phyloP scores from a whole-genome alignment of 1,140 invertebrate species.

The Zaprionus gabonicus region DNA sequence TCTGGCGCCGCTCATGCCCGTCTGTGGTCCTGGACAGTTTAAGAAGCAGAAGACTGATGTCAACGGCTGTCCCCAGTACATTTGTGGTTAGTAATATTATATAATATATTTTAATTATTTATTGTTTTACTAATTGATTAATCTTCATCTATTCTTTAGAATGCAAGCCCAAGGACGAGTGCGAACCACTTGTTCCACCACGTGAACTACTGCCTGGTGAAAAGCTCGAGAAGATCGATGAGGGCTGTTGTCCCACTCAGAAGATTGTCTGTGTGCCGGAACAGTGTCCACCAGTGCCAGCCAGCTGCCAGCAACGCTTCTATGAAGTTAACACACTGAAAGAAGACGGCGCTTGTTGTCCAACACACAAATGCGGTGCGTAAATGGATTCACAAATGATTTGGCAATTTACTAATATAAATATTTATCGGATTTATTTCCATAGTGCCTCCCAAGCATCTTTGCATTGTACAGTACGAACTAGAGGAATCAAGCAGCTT shows the following conservation, averaged over 20 bases:
- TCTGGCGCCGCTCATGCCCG: constrained; percentile 87
- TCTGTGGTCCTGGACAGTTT: constrained; percentile 89
- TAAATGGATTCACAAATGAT: constrained; percentile 8
- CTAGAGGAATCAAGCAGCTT: constrained; percentile 85
- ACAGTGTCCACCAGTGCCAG: constrained; percentile 86
- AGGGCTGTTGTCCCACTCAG: constrained; percentile 89
- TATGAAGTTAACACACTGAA: constrained; percentile 85
- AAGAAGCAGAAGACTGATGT: constrained; percentile 87
- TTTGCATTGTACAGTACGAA: constrained; percentile 87
- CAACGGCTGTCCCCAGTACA: constrained; percentile 88
- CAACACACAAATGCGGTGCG: constrained; percentile 88
- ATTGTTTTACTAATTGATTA: neutral
- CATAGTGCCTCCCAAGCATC: constrained; percentile 88
- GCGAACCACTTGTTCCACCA: constrained; percentile 85
- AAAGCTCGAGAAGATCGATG: constrained; percentile 85
- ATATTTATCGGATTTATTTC: neutral
- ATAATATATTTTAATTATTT: neutral
- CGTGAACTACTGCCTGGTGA: constrained; percentile 87
- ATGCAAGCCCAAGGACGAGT: constrained; percentile 89
- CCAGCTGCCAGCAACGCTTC: constrained; percentile 86
- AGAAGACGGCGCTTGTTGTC: constrained; percentile 87
- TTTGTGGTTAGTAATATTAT: constrained; percentile 87
- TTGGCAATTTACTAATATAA: neutral
- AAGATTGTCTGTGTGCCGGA: constrained; percentile 87
- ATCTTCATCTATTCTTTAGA: constrained; percentile 83